Base-by-base conservation (phyloP, 1,140 invertebrate species). In the Idris sp. region DNA sequence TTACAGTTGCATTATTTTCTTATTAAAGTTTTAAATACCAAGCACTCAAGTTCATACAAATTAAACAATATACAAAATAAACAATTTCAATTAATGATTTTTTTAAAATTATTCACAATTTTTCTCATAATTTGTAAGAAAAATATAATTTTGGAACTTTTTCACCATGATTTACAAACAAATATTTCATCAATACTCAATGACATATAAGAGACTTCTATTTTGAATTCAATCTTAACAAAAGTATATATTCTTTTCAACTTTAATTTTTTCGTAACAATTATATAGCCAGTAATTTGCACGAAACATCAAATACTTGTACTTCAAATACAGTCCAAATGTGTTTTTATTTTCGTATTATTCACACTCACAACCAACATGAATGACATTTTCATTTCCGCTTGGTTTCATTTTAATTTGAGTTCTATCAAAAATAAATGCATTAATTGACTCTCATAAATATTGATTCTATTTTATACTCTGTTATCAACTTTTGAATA, bases 351-450 rank as follows among this genome's bases (percentile, higher is more conserved):
- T 4, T 36, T n/a, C n/a, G n/a, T n/a, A n/a, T 1, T 26, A 26
- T 26, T 28, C 30, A 26, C 31, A 59, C 10, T 28, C 40, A 59
- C 30, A 46, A 46, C 40, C 53, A 58, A 15, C 11, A 10, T 28
- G 22, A 4, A 22, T 46, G 44, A 35, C 11, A 26, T 22, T 22
- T 36, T 11, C 4, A 26, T 35, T 9, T 43, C 16, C 14, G 10
- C n/a, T 14, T 33, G n/a, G 18, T 28, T 41, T 19, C n/a, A 9
- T 13, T 43, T 38, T 40, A 53, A 51, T 53, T 53, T 53, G 26
- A 62, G 18, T 22, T 43, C 38, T 64, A 64, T 64, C 59, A 64
- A 64, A 64, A 64, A 64, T 64, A 64, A 64, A 44, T 64, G 22
- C 22, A 36, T 64, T 64, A 64, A 64, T 64, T 64, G 59, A 64